Evolutionary conservation across 2,113 vertebrate species (phyloP).

Genomic region (human (Homo sapiens)): GRCh38 chr1:207516501-207517000

Average conservation of each 20-base stretch:
- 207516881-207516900: background rate
- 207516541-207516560: background rate
- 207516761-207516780: background rate
- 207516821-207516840: background rate
- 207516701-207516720: background rate
- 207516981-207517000: background rate
- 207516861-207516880: background rate
- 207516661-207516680: background rate
- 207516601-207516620: background rate
- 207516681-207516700: background rate
- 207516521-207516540: background rate
- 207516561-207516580: background rate
- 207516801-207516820: background rate
- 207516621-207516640: background rate
- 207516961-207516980: background rate
- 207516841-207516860: background rate
- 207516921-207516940: background rate
- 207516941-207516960: background rate
- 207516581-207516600: background rate
- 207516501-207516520: background rate
- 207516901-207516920: background rate
- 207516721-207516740: background rate
- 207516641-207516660: background rate
- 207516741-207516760: background rate
- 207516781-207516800: background rate